Conservation (phyloP, 2,113 vertebrate species). For the Emydura subglobosa region DNA sequence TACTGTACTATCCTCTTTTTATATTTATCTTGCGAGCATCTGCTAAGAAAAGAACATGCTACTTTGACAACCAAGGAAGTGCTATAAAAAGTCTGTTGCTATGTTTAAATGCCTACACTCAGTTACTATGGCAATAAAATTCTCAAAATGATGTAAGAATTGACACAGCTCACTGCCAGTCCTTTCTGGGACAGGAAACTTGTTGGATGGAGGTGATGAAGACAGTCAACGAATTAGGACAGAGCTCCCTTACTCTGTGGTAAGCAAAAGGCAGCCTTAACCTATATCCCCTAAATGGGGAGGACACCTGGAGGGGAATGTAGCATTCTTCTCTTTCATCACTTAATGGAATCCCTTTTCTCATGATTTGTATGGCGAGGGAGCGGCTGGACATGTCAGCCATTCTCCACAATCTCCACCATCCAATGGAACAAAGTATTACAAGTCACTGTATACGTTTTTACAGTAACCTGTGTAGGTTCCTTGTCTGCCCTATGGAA, state of each 20-base stretch:
- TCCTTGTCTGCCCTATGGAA: neutral
- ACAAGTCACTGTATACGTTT: neutral
- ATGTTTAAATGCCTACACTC: conserved; percentile 73
- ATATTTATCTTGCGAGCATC: conserved; percentile 65
- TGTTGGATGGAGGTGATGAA: neutral
- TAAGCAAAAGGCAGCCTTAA: neutral
- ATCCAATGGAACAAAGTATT: neutral
- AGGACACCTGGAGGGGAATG: neutral
- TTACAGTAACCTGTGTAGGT: fast-evolving
- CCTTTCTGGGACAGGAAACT: conserved; percentile 52
- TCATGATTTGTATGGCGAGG: neutral
- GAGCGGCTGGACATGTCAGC: neutral
- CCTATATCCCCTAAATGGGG: neutral
- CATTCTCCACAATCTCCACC: neutral
- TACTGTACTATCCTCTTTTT: conserved; percentile 20
- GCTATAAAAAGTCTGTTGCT: conserved; percentile 78
- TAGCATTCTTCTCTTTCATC: neutral
- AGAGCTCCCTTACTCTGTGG: neutral
- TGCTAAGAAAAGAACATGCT: conserved; percentile 70
- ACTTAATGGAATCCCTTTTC: neutral
- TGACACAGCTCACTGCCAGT: conserved; percentile 45
- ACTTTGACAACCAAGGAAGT: conserved; percentile 68
- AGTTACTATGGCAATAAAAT: conserved; percentile 77
- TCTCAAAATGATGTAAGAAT: conserved; percentile 40
- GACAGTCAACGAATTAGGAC: neutral